Evolutionary conservation across 1,140 invertebrate species (phyloP), one percentile per base, ranked within the genome.

Genomic region (Calliopsis andreniformis): DNA sequence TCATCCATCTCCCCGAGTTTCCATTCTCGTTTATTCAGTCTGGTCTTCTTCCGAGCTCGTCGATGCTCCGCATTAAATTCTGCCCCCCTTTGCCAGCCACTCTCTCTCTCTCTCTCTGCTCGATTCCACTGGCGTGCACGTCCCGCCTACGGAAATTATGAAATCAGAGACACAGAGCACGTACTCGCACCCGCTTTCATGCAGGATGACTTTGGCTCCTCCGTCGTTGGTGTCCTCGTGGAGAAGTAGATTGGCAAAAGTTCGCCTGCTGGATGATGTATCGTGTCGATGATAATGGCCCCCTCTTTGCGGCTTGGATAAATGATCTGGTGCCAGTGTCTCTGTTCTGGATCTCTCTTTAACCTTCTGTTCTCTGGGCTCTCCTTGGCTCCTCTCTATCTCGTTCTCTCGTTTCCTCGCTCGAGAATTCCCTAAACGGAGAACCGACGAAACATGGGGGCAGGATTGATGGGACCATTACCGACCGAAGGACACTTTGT

Each of bases 161-260:
- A 88, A 88, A 88, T 88, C 87, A 87, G 84, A 87, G 80, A 88
- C 84, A 87, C 87, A 85, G 79, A 73, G 84, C 87, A 88, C 87
- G 87, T 88, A 87, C 77, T 68, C 76, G 59, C 12, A 66, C 47
- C 66, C 59, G 76, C 63, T 58, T 51, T 64, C 70, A 43, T 64
- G 70, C 76, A 67, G 80, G 71, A 80, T 79, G 63, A 79, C 73
- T 67, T 56, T 10, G 32, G 32, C 59, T 51, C 66, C 47, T 76
- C 72, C 53, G 69, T 47, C 58, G 51, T 61, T 39, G 56, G 61
- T 63, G 68, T 80, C 78, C 80, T 66, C 72, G 68, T 0, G 32
- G 64, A 73, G 62, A 71, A 68, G 75, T 67, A 84, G 78, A 84
- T 84, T 84, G 83, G 82, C 69, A 78, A 84, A 84, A 84, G 78